Base-by-base conservation (phyloP, 1,140 invertebrate species). In the Philopotamus ludificatus region DNA sequence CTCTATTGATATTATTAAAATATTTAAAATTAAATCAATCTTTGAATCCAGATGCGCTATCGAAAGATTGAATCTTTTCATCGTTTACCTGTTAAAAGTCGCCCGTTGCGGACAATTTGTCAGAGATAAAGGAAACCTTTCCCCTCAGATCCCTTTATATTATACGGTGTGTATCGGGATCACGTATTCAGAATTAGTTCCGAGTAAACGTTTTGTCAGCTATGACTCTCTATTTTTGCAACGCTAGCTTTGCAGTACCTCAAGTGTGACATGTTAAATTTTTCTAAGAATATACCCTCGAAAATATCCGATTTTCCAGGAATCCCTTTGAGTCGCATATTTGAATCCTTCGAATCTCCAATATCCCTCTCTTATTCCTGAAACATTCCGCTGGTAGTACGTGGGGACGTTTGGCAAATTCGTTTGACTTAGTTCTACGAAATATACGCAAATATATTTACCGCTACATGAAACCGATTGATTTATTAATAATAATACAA, bases 101-200 rank as follows among this genome's bases (percentile, higher is more conserved):
- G 41, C 50, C 50, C 23, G 21, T 18, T 15, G 15, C 47, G 20
- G 45, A 59, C 66, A 67, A 67, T 67, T 67, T 67, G 66, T 67
- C 66, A 64, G 60, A 54, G 44, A 60, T 62, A 67, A 63, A 47
- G 18, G 51, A 21, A 1, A 21, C 23, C 42, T 45, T n/a, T 63
- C 65, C 58, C 25, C 23, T 8, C 15, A 23, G n/a, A 28, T n/a
- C 50, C 65, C 53, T 47, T 65, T 65, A 47, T 57, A 21, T 25
- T 26, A 15, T 15, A 23, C 54, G 12, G 60, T 67, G 51, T 55
- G 65, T 63, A 51, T 51, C 25, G 42, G 26, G 28, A 58, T 61
- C 61, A 65, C 63, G 63, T 65, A 18, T 53, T 21, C 15, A 26
- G 63, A 59, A 60, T 65, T 65, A 65, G 63, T 54, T 42, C 26